Conservation (phyloP, 2,797 vertebrate genomes). For the Denticeps clupeoides region DNA sequence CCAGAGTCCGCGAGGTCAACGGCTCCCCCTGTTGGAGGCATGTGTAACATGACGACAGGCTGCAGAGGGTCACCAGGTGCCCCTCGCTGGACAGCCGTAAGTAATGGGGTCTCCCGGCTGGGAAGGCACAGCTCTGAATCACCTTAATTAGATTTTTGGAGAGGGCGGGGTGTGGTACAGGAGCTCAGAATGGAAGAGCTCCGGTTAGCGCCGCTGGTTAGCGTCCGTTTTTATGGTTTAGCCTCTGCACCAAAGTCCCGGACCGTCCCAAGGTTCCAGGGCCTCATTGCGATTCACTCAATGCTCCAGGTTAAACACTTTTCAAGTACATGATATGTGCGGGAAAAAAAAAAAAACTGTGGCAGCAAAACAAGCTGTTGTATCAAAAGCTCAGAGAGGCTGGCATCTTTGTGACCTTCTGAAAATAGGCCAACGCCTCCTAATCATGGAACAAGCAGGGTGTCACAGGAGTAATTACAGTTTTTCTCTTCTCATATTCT, state of each 20-base stretch:
- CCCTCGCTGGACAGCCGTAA: constrained; percentile 45
- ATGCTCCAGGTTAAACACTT: too few species aligned
- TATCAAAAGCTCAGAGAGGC: not conserved
- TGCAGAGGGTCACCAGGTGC: constrained; percentile 38
- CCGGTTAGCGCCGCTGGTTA: not conserved
- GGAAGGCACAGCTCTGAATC: constrained; percentile 51
- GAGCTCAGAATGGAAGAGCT: constrained; percentile 12
- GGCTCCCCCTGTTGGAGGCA: constrained; percentile 41
- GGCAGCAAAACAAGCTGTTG: not conserved
- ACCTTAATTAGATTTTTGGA: constrained; percentile 47
- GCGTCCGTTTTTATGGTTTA: too few species aligned
- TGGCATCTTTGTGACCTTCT: constrained; percentile 3
- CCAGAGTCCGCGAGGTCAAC: constrained; percentile 30
- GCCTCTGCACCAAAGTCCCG: too few species aligned
- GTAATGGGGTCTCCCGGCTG: constrained; percentile 43
- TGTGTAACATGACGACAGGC: constrained; percentile 41
- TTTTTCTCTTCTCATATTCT: constrained; percentile 21
- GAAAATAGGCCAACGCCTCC: constrained; percentile 19
- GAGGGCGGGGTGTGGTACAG: constrained; percentile 9
- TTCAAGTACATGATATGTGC: too few species aligned
- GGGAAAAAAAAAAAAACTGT: too few species aligned
- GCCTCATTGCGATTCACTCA: too few species aligned
- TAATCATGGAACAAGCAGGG: constrained; percentile 4
- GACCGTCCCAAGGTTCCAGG: too few species aligned
- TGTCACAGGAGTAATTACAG: constrained; percentile 14